Percentiles rank a stretch among this genome's conserved stretches.
Conservation (phyloP, 2,113 vertebrate genomes). For the Orycteropus afer region DNA sequence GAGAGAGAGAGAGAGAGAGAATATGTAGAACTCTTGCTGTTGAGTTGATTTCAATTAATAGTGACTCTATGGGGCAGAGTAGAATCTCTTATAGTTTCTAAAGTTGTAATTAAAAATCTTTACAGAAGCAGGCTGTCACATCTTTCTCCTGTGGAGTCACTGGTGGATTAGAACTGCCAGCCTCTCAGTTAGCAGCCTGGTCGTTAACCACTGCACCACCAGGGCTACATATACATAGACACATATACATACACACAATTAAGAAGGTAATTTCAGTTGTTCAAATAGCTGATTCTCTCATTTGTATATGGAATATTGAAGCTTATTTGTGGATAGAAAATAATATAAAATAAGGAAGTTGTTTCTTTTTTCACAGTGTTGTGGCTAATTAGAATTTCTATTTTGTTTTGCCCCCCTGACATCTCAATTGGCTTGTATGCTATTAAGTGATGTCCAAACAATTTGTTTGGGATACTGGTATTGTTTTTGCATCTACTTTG, state of each 20-base stretch:
- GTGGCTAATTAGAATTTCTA: conserved; percentile 54
- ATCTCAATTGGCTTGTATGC: conserved; percentile 25
- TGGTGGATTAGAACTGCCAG: not conserved
- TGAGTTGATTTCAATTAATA: too few species aligned
- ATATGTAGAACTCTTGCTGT: too few species aligned
- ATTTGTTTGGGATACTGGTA: conserved; percentile 15
- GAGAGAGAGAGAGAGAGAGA: too few species aligned
- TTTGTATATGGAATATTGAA: not conserved
- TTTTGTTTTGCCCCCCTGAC: conserved; percentile 35
- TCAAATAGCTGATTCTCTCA: not conserved
- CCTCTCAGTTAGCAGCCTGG: not conserved
- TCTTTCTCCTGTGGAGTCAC: too few species aligned
- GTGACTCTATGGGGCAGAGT: too few species aligned
- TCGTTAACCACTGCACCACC: too few species aligned
- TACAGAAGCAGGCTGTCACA: too few species aligned
- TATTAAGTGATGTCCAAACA: conserved; percentile 31
- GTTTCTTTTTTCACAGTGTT: conserved; percentile 1
- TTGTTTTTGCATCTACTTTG: conserved; percentile 49
- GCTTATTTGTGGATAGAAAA: conserved; percentile 36
- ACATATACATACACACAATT: not conserved
- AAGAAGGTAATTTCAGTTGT: not conserved
- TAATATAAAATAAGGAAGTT: conserved; percentile 23
- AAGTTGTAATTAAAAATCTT: too few species aligned
- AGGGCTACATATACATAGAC: not conserved
- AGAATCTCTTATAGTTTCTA: too few species aligned